Percentiles rank a stretch among this genome's conserved stretches.
phyloP scores from a whole-genome alignment of 2,797 vertebrate species.

The Natrix natrix region DNA sequence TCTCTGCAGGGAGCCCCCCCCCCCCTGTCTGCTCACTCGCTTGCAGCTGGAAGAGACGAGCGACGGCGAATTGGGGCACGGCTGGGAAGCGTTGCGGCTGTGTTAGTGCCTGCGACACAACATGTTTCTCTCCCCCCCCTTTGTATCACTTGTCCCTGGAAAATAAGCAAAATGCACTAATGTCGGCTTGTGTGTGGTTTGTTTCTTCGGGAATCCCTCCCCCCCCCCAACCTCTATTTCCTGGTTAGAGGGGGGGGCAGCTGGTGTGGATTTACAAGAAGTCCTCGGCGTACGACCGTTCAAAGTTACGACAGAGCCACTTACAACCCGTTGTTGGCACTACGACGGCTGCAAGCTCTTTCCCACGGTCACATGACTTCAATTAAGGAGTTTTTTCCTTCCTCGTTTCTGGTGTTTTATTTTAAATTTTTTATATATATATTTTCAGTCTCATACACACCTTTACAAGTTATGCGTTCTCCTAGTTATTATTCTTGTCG shows the following conservation, averaged over 20 bases:
- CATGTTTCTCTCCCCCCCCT: not conserved
- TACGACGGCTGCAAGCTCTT: too few relatives aligned
- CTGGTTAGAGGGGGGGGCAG: not conserved
- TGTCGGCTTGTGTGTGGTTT: not conserved
- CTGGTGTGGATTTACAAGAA: not conserved
- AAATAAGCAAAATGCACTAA: conserved; percentile 7
- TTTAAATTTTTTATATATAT: too few relatives aligned
- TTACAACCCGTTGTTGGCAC: not conserved
- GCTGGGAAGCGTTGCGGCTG: not conserved
- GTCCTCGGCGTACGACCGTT: not conserved
- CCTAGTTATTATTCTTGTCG: too few relatives aligned
- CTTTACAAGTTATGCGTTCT: too few relatives aligned
- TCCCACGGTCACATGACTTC: too few relatives aligned
- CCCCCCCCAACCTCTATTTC: not conserved
- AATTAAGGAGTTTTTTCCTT: too few relatives aligned
- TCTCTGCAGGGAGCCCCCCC: conserved; percentile 41
- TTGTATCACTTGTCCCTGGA: not conserved
- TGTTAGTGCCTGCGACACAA: not conserved
- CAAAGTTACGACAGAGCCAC: not conserved
- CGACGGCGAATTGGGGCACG: not conserved
- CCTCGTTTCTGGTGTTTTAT: too few relatives aligned
- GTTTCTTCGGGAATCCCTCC: not conserved
- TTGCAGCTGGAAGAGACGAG: not conserved
- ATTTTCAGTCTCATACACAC: too few relatives aligned
- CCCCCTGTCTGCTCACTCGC: conserved; percentile 24